phyloP scores from a whole-genome alignment of 2,888 invertebrate genomes.

The Spatulosminthurus flaviceps region DNA sequence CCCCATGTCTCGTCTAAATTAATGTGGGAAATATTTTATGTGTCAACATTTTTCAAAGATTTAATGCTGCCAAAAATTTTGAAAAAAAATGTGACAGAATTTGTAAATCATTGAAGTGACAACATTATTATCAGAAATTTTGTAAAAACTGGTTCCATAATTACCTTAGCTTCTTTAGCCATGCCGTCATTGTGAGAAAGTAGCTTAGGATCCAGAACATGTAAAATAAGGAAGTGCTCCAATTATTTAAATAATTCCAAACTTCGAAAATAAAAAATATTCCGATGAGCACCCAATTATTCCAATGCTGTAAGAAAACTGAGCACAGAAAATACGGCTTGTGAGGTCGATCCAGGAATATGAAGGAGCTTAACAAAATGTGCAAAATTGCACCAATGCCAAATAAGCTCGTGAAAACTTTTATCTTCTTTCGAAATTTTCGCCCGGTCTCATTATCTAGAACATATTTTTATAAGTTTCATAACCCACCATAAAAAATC shows the following conservation, averaged over 20 bases:
- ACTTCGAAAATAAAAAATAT: not conserved
- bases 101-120: too few relatives aligned
- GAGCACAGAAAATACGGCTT: not conserved
- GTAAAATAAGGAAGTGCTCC: not conserved
- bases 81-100: too few relatives aligned
- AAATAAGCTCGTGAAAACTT: too few relatives aligned
- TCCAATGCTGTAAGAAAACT: not conserved
- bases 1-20: not conserved
- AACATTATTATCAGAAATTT: not conserved
- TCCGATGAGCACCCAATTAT: not conserved
- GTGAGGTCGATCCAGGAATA: not conserved
- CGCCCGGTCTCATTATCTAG: too few relatives aligned
- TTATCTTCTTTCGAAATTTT: too few relatives aligned
- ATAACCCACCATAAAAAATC: too few relatives aligned
- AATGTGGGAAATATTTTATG: not conserved
- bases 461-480: too few relatives aligned
- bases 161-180: not conserved
- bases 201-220: conserved; percentile 5
- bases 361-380: not conserved
- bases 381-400: not conserved
- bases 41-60: too few relatives aligned
- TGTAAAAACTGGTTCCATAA: not conserved
- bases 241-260: not conserved
- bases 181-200: not conserved
- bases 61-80: too few relatives aligned